These are phyloP conservation scores for Spea hammondii DNA, from an alignment of 2,797 vertebrate species.

Conservation along the genomic window DNA sequence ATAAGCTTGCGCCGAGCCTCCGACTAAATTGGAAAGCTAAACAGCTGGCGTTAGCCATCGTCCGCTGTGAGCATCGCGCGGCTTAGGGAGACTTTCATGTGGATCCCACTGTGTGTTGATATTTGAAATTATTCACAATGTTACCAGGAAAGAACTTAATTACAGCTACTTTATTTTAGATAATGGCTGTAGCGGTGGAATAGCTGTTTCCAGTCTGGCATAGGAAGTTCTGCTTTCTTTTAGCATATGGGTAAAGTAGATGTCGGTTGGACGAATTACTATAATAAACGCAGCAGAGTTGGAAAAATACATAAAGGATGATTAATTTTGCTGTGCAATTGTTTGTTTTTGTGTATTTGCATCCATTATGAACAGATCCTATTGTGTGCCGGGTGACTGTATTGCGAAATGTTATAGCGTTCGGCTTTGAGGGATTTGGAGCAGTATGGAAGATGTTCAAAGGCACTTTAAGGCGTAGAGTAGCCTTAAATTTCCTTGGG, in stretches of 20 bases:
- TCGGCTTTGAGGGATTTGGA: no score
- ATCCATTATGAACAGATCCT: no score
- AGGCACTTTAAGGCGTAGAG: no score
- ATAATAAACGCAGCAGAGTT: background rate
- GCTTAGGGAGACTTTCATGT: conserved; percentile 18
- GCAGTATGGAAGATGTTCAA: no score
- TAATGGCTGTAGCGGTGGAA: background rate
- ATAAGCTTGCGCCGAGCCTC: background rate
- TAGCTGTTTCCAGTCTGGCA: background rate
- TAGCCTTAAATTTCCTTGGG: no score
- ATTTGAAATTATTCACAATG: conserved; percentile 8
- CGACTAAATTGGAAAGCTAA: background rate
- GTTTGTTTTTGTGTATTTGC: no score
- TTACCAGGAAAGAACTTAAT: conserved; percentile 17
- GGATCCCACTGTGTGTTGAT: conserved; percentile 19
- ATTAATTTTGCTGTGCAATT: no score
- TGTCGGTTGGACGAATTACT: background rate
- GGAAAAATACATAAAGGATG: no score
- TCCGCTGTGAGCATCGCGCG: background rate
- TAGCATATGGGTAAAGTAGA: background rate
- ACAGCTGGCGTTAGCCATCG: conserved; percentile 2
- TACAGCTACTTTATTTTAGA: background rate
- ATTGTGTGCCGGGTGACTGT: no score
- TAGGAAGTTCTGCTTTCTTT: background rate
- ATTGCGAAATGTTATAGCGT: no score